Base-by-base conservation (phyloP, 1,140 invertebrate species). In the Hestina assimilis region DNA sequence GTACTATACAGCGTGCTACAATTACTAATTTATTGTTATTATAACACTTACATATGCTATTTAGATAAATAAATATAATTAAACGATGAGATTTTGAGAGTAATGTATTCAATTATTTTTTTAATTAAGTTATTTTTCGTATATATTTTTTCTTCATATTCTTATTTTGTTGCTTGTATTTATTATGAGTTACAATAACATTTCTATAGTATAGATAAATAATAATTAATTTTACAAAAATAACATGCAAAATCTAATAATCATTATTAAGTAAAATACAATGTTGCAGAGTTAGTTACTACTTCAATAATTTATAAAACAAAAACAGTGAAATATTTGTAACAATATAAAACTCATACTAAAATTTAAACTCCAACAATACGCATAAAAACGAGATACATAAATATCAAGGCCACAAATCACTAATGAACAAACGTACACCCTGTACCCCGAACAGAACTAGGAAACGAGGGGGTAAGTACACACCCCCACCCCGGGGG, bases 391-490 rank as follows among this genome's bases (percentile, higher is more conserved):
- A 38, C 9, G 9, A 38, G 19, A 48, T 48, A 55, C 42, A 11
- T 20, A 46, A 24, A 48, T 14, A 41, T 38, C 45, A 62, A 52
- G 48, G 45, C 62, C 57, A 66, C 69, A 69, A 67, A 70, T 66
- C 66, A 69, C 55, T 58, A 63, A 61, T 55, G 28, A 53, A 48
- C 26, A 26, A 15, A 42, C 15, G 47, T 50, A 68, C 80, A 82
- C 59, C 76, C 84, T 80, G 71, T 87, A 76, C 50, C 42, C 17
- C 42, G 55, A 43, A 57, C 80, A 79, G 78, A 87, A 87, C 84
- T 87, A 87, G 84, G 84, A 87, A 87, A 84, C 84, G 82, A 75
- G 83, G 82, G 84, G 69, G 83, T 84, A 87, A 87, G 83, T 87
- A 87, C 84, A 87, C 84, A 84, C 82, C 62, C 68, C 63, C 66